Evolutionary conservation across 1,140 invertebrate genomes (phyloP).

Genomic region (Scylla paramamosain): DNA sequence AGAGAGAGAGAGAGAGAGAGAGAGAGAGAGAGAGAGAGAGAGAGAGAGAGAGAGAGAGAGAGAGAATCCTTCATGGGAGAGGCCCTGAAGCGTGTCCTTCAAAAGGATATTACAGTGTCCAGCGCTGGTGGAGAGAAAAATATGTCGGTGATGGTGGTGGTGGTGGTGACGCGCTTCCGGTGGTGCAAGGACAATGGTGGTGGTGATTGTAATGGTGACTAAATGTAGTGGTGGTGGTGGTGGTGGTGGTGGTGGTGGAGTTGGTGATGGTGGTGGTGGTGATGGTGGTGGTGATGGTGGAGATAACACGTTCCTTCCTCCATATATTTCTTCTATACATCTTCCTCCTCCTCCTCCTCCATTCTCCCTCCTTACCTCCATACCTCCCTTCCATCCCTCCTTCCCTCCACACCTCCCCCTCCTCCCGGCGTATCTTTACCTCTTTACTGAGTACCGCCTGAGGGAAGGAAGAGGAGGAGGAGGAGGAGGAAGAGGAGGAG

Average conservation of each 20-base stretch:
- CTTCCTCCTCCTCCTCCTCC: background rate
- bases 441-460: background rate
- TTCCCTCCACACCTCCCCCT: background rate
- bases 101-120: slow-evolving; percentile 13
- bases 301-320: background rate
- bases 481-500: background rate
- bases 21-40: slow-evolving; percentile 9
- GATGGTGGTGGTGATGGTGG: background rate
- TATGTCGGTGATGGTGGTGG: background rate
- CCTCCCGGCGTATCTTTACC: background rate
- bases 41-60: slow-evolving; percentile 3
- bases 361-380: background rate
- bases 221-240: background rate
- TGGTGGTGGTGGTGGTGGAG: background rate
- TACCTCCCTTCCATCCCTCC: background rate
- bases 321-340: background rate
- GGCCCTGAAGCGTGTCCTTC: background rate
- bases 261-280: background rate
- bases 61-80: background rate
- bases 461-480: background rate
- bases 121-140: background rate
- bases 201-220: background rate
- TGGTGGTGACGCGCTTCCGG: background rate
- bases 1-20: no score
- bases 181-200: background rate